Evolutionary conservation across 2,113 vertebrate species (phyloP), one percentile per base, ranked within the genome.

Genomic region (Meles meles): DNA sequence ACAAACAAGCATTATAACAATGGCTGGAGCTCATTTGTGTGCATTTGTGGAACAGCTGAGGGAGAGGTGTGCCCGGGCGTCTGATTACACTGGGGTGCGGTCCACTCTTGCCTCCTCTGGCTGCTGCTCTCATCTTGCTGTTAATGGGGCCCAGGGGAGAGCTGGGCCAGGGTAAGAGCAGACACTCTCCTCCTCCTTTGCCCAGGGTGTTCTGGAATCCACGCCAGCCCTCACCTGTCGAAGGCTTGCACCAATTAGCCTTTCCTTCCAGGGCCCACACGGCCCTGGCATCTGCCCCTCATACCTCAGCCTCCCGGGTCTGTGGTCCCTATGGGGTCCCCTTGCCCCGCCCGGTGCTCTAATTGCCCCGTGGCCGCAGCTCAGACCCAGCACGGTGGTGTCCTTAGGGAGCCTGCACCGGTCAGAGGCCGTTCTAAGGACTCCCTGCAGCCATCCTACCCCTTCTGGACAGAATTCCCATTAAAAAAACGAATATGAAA

Each of bases 111-210:
- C 44, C 31, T 91, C 6, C 90, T 74, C 31, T 39, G 86, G 67
- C 74, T 90, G 79, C 63, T 1, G 14, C n/a, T 94, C 83, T 94
- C 49, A 96, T 77, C 87, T 96, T 47, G 23, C 74, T 79, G 83
- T 61, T 98, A 97, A 96, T 92, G 83, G 93, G 94, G 7, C 92
- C 74, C 83, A 65, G 13, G 76, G 63, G 86, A 91, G 89, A 42
- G 34, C 39, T 94, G 5, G 2, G 44, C 34, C 69, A 84, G 77
- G 52, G n/a, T 65, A 5, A 74, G 74, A 88, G 65, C 63, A 52
- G 39, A 37, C 17, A 37, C 5, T 65, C 29, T 39, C 14, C 59
- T 72, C 37, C 29, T 12, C 17, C 18, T 7, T 29, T 25, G 42
- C 79, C 67, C 27, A 80, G 39, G 44, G 59, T 57, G 61, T 67